Percentiles rank a stretch among this genome's conserved stretches.
phyloP scores from a whole-genome alignment of 2,888 invertebrate genomes.

The Hydropsyche betteni region DNA sequence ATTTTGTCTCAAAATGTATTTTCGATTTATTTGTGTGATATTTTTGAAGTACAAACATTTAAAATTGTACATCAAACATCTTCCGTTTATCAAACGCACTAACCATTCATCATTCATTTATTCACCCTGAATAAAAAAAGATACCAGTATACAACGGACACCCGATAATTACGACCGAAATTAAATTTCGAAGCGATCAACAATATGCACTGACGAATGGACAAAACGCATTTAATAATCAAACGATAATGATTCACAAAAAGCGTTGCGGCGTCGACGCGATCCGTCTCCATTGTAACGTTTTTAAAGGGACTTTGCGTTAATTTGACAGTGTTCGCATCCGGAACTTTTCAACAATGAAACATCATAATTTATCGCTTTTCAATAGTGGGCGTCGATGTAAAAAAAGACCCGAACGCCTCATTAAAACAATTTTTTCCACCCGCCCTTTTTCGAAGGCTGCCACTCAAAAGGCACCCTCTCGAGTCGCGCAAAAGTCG shows the following conservation, averaged over 20 bases:
- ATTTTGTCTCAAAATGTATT: too few relatives aligned
- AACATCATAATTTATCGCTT: slow-evolving; percentile 40
- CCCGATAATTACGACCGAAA: too few relatives aligned
- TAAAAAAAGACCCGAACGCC: slow-evolving; percentile 36
- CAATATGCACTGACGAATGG: too few relatives aligned
- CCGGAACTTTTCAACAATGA: slow-evolving; percentile 40
- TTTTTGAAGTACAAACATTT: too few relatives aligned
- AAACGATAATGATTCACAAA: slow-evolving; percentile 24
- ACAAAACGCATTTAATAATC: too few relatives aligned
- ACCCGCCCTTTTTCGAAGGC: slow-evolving; percentile 26
- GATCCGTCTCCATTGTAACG: slow-evolving; percentile 1
- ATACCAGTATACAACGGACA: too few relatives aligned
- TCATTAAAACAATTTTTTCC: slow-evolving; percentile 44
- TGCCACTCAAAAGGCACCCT: slow-evolving; percentile 37
- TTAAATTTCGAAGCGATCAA: too few relatives aligned
- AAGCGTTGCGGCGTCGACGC: slow-evolving; percentile 15
- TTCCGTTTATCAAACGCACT: too few relatives aligned
- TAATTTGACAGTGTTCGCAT: slow-evolving; percentile 40
- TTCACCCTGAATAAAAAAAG: too few relatives aligned
- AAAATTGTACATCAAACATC: too few relatives aligned
- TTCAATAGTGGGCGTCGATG: slow-evolving; percentile 27
- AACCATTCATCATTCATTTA: too few relatives aligned
- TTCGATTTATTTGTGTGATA: too few relatives aligned
- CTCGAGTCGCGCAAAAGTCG: neutral
- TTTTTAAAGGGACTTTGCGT: slow-evolving; percentile 24